Percentiles rank a stretch among this genome's conserved stretches.
Conservation (phyloP, 2,888 invertebrate genomes). For the Stegana nigrithorax region DNA sequence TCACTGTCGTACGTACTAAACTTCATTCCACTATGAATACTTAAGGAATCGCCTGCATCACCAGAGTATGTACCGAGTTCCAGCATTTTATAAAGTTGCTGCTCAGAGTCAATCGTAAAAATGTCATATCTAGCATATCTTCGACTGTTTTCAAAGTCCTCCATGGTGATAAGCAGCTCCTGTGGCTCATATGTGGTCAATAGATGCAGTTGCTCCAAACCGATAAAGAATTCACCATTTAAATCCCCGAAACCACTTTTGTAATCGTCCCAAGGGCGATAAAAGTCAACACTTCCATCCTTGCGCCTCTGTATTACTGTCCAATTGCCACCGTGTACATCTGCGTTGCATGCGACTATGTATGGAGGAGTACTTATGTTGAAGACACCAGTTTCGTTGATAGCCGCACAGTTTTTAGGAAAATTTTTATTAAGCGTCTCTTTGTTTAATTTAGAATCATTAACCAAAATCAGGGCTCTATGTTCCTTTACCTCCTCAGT, state of each 20-base stretch:
- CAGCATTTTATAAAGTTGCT: conserved; percentile 75
- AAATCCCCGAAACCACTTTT: conserved; percentile 77
- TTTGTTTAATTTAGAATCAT: too few relatives aligned
- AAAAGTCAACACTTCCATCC: conserved; percentile 76
- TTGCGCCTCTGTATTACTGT: conserved; percentile 76
- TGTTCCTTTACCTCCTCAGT: too few relatives aligned
- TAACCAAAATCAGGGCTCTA: too few relatives aligned
- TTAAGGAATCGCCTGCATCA: conserved; percentile 76
- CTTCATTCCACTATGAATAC: conserved; percentile 77
- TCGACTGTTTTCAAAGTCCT: conserved; percentile 72
- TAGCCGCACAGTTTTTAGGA: too few relatives aligned
- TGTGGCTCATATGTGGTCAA: conserved; percentile 66
- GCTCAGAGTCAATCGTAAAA: conserved; percentile 76
- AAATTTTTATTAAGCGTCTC: too few relatives aligned
- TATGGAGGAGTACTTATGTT: too few relatives aligned
- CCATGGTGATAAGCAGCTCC: conserved; percentile 74
- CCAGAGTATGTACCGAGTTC: conserved; percentile 75
- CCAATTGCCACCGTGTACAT: conserved; percentile 73
- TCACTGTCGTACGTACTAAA: conserved; percentile 77
- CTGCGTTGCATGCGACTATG: conserved; percentile 40
- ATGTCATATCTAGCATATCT: conserved; percentile 74
- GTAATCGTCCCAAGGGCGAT: conserved; percentile 75
- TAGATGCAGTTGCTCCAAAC: conserved; percentile 75
- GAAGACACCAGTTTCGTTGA: too few relatives aligned
- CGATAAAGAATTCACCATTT: conserved; percentile 79